Base-by-base conservation (phyloP, 2,888 invertebrate genomes). In the Apoda limacodes region DNA sequence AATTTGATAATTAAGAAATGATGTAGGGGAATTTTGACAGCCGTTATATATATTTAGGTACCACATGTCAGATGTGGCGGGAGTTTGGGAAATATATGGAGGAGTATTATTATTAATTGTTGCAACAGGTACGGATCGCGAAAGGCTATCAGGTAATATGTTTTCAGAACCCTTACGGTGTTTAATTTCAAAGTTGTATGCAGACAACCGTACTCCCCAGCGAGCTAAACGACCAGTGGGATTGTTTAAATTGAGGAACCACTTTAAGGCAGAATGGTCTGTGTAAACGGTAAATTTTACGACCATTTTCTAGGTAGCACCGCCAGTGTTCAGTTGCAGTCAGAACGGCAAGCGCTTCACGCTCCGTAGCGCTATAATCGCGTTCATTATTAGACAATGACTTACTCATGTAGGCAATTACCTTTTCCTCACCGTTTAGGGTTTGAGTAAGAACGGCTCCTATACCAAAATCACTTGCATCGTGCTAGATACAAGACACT, bases 211-310 rank as follows among this genome's bases (percentile, higher is more conserved):
- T 0, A 48, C 33, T 14, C 46, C 44, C 48, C 46, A 51, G 3
- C 50, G 28, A 12, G 47, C 48, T 1, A 50, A 25, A 1, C 52
- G 22, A 6, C 48, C 48, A 1, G 45, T 44, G 47, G 48, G 11
- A 20, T 48, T 50, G 1, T 9, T 25, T 0, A 52, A 13, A 3
- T 30, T 31, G 0, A 48, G 13, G 5, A 48, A 48, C 45, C 45
- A 48, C 33, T 46, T 48, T 0, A 51, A 9, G 3, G 48, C 40
- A 0, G 40, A 27, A 12, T 50, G 51, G 14, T 49, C 48, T 1
- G 50, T 50, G 12, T 34, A 22, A 21, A 51, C 43, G 9, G 5
- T 22, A 14, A 14, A 12, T 4, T 9, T 20, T n/a, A 11, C 13
- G 6, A 22, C 25, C 21, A 9, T 25, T 13, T 11, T 36, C 40